These are phyloP conservation scores for Acinonyx jubatus DNA, from an alignment of 2,113 vertebrate genomes.

Conservation along the genomic window DNA sequence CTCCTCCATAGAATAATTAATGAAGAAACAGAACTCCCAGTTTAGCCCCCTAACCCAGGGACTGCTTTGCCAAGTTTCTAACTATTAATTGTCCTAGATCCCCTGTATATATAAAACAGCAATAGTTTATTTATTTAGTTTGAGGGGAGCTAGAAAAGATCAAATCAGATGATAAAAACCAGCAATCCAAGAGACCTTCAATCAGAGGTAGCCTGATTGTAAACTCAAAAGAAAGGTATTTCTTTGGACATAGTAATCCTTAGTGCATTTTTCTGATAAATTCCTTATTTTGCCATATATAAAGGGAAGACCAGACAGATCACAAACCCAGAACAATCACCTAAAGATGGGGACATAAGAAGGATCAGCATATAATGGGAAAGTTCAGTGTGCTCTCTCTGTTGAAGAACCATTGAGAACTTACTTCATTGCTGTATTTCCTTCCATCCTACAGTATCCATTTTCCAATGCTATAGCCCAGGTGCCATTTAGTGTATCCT, in stretches of 20 bases:
- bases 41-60: background rate
- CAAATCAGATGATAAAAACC: background rate
- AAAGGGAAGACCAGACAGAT: background rate
- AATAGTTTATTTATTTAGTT: conserved; percentile 45
- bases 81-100: background rate
- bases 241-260: conserved; percentile 30
- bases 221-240: conserved; percentile 12
- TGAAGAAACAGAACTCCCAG: background rate
- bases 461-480: background rate
- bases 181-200: background rate
- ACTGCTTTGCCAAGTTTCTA: conserved; percentile 15
- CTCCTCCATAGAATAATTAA: background rate
- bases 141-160: background rate
- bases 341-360: background rate
- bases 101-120: background rate
- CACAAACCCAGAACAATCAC: background rate
- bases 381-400: conserved; percentile 15
- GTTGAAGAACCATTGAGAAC: background rate
- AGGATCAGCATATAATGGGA: background rate
- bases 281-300: conserved; percentile 16
- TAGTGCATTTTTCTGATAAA: background rate
- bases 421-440: background rate
- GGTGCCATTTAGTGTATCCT: background rate
- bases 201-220: background rate
- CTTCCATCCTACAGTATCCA: background rate